phyloP scores from a whole-genome alignment of 2,888 invertebrate genomes.

The Isoperla grammatica region DNA sequence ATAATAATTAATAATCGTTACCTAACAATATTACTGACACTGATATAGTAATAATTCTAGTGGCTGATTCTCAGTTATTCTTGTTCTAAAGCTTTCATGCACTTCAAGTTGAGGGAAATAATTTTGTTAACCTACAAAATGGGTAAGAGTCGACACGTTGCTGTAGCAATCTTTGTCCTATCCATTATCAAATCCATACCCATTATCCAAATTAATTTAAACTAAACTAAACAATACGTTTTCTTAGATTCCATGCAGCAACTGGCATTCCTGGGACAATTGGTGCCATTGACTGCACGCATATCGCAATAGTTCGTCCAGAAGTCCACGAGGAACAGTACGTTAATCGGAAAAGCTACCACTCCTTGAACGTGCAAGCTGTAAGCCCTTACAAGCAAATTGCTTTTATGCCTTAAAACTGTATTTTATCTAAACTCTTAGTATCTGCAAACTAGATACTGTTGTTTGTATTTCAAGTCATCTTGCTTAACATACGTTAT shows the following conservation, averaged over 20 bases:
- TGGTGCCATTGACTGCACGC: conserved; percentile 30
- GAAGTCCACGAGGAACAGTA: background rate
- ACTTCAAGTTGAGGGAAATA: too few relatives aligned
- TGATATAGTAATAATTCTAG: background rate
- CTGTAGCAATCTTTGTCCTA: too few relatives aligned
- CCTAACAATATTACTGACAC: background rate
- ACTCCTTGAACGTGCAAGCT: too few relatives aligned
- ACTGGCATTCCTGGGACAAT: conserved; percentile 22
- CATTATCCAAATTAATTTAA: conserved; percentile 1
- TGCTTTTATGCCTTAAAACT: background rate
- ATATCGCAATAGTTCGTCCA: conserved; percentile 18
- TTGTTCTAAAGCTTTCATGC: too few relatives aligned
- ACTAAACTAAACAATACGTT: background rate
- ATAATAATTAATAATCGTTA: background rate
- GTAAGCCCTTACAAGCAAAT: too few relatives aligned
- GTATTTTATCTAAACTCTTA: background rate
- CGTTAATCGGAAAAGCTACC: too few relatives aligned
- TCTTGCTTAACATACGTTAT: background rate
- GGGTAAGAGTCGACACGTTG: too few relatives aligned
- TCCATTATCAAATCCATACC: too few relatives aligned
- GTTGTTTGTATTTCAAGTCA: background rate
- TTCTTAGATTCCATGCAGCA: conserved; percentile 9
- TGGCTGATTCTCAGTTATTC: too few relatives aligned
- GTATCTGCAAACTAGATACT: background rate
- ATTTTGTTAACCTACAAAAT: too few relatives aligned